These are phyloP conservation scores for Nematolebias whitei DNA, from an alignment of 2,113 vertebrate genomes.

Conservation along the genomic window DNA sequence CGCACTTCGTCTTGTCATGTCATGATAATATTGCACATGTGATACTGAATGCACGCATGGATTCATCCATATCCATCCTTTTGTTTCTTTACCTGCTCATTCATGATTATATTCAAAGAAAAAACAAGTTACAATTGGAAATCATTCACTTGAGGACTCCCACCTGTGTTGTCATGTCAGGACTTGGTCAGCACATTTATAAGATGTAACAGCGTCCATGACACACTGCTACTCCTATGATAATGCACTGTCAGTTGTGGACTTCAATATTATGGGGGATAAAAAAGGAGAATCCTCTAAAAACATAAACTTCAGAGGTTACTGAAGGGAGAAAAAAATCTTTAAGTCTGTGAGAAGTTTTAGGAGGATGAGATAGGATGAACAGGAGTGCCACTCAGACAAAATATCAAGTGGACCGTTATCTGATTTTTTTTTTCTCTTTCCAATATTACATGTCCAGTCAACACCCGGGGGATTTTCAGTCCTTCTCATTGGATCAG, in stretches of 20 bases:
- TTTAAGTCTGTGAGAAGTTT: conserved; percentile 10
- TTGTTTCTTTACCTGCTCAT: too few relatives aligned
- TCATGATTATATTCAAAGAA: too few relatives aligned
- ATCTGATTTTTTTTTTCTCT: conserved; percentile 28
- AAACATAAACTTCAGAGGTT: conserved; percentile 34
- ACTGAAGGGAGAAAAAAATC: conserved; percentile 5
- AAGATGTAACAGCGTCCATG: background rate
- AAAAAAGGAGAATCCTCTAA: background rate
- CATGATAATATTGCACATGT: background rate
- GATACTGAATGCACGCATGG: background rate
- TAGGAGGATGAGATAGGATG: background rate
- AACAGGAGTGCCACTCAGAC: conserved; percentile 9
- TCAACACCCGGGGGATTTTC: conserved; percentile 14
- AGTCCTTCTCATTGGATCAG: conserved; percentile 42
- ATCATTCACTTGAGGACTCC: background rate
- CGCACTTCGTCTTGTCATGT: too few relatives aligned
- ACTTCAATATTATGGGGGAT: background rate
- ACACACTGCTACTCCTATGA: conserved; percentile 1
- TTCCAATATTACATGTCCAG: conserved; percentile 24
- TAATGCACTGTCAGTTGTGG: background rate
- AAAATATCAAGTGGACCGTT: conserved; percentile 24
- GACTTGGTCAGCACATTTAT: background rate
- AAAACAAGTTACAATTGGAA: background rate
- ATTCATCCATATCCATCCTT: background rate
- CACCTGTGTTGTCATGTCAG: background rate